Conservation (phyloP, 2,113 vertebrate genomes). For the pig (Sus scrofa) region T2T-Sscrofa CM000817.6:104989501-104990000, state of each 20-base stretch:
- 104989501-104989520: neutral
- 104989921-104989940: neutral
- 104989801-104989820: neutral
- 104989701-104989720: neutral
- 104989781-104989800: neutral
- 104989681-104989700: neutral
- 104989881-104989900: neutral
- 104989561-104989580: neutral
- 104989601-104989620: neutral
- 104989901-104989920: neutral
- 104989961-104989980: neutral
- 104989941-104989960: neutral
- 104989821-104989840: neutral
- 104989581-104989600: neutral
- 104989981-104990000: neutral
- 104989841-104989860: neutral
- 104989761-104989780: neutral
- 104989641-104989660: neutral
- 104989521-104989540: neutral
- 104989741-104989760: neutral
- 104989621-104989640: neutral
- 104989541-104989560: neutral
- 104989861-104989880: neutral
- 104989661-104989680: neutral
- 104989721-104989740: neutral